Percentiles rank a stretch among this genome's conserved stretches.
Conservation (phyloP, 1,140 invertebrate species). For the Brachionus asplanchnoidis region DNA sequence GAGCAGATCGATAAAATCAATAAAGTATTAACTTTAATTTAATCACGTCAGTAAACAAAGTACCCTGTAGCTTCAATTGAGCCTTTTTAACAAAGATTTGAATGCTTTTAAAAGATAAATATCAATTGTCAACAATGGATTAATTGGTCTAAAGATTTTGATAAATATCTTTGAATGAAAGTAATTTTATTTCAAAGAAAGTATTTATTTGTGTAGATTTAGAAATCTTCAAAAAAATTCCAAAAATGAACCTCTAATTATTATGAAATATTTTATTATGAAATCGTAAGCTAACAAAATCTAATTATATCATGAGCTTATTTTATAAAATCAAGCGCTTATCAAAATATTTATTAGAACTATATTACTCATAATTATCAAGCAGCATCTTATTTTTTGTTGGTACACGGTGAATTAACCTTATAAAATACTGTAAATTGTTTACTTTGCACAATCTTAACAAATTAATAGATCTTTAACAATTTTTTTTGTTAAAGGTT, state of each 20-base stretch:
- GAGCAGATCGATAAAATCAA: neutral
- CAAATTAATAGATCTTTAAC: neutral
- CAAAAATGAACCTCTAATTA: neutral
- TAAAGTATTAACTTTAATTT: neutral
- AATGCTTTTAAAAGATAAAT: conserved; percentile 10
- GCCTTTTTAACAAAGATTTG: neutral
- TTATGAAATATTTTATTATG: neutral
- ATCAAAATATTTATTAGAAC: neutral
- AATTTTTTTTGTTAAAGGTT: neutral
- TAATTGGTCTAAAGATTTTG: neutral
- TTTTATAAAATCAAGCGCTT: neutral
- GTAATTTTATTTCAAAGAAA: neutral
- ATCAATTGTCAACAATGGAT: conserved; percentile 6
- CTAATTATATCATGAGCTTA: neutral
- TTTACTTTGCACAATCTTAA: neutral
- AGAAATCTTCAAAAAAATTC: neutral
- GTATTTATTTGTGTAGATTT: neutral
- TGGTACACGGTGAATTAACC: neutral
- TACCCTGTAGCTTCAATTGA: neutral
- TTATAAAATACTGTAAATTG: neutral
- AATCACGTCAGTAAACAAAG: neutral
- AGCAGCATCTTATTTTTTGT: neutral
- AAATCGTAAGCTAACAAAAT: neutral
- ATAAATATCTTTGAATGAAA: neutral
- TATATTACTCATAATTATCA: neutral